Percentiles rank a stretch among this genome's conserved stretches.
Conservation (phyloP, 2,113 vertebrate species). For the Tretioscincus oriximinensis region DNA sequence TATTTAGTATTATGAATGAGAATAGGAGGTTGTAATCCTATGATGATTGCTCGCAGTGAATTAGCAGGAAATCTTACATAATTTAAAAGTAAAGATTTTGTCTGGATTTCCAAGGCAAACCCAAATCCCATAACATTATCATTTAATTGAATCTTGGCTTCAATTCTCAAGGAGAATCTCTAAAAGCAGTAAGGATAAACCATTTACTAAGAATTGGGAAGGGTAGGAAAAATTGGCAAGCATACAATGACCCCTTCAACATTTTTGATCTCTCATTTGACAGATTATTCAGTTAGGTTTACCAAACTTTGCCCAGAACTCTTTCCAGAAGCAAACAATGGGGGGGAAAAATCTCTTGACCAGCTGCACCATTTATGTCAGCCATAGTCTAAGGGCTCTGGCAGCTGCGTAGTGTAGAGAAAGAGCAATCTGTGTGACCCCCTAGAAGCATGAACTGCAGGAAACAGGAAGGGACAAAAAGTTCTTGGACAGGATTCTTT, state of each 20-base stretch:
- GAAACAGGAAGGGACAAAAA: constrained; percentile 33
- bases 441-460: constrained; percentile 25
- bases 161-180: constrained; percentile 5
- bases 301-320: constrained; percentile 19
- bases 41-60: not conserved
- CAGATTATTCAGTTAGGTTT: constrained; percentile 30
- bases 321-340: constrained; percentile 16
- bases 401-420: constrained; percentile 34
- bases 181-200: not conserved
- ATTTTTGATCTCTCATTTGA: constrained; percentile 10
- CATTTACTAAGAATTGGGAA: not conserved
- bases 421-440: constrained; percentile 12
- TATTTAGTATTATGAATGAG: not conserved
- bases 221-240: not conserved
- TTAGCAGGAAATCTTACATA: not conserved
- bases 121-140: not conserved
- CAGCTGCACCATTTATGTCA: constrained; percentile 36
- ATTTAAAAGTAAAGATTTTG: constrained; percentile 7
- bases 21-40: not conserved
- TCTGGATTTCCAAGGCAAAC: constrained; percentile 6
- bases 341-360: not conserved
- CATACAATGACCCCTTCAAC: not conserved
- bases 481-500: not conserved
- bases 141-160: constrained; percentile 1
- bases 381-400: constrained; percentile 7